Conservation (phyloP, 2,797 vertebrate species). For the Carduelis carduelis region DNA sequence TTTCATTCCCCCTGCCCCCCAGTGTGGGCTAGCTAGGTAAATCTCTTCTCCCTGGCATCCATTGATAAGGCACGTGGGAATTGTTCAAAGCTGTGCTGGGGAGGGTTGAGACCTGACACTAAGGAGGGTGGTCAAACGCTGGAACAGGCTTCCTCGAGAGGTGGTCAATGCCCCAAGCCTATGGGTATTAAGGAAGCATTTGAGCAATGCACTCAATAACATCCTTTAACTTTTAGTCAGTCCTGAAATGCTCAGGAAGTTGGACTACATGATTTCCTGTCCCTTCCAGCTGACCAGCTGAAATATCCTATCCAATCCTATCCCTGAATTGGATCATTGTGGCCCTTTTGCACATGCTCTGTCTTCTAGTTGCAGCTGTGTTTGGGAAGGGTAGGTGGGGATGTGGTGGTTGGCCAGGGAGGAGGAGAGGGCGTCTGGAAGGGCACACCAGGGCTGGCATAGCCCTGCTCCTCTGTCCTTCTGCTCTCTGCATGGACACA, state of each 20-base stretch:
- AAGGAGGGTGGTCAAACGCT: not conserved
- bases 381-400: not conserved
- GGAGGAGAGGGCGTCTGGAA: not conserved
- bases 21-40: not conserved
- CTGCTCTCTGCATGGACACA: not conserved
- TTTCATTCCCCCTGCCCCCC: not conserved
- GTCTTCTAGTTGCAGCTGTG: accelerated
- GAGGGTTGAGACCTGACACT: not conserved
- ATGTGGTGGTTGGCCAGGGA: not conserved
- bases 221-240: not conserved
- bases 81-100: not conserved
- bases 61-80: accelerated
- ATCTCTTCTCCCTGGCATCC: not conserved
- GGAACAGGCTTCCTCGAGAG: not conserved
- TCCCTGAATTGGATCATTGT: accelerated
- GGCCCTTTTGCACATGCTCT: not conserved
- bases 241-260: not conserved
- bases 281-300: not conserved
- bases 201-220: not conserved
- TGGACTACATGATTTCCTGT: not conserved
- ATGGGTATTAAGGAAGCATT: not conserved
- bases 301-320: not conserved
- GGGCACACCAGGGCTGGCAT: not conserved
- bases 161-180: not conserved
- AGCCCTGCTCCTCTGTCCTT: not conserved